Conservation (phyloP, 2,888 invertebrate species). For the Drosophila colorata region DNA sequence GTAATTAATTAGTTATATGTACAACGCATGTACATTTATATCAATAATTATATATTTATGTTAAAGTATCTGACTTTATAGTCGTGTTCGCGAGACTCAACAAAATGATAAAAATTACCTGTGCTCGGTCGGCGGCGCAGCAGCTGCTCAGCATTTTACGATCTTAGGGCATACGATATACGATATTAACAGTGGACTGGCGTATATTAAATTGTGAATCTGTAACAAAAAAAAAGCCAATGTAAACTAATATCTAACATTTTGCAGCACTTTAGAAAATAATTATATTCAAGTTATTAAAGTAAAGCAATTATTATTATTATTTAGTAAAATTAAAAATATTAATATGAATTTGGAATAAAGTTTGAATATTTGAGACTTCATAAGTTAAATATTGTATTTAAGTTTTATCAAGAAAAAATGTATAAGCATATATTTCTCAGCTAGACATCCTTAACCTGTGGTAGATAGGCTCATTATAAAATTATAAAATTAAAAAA, state of each 20-base stretch:
- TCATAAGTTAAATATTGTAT: too few species aligned
- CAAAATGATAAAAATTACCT: constrained; percentile 19
- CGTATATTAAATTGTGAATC: neutral
- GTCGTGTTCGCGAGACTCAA: constrained; percentile 11
- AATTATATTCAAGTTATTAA: neutral
- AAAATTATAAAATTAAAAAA: too few species aligned
- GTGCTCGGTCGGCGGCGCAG: constrained; percentile 10
- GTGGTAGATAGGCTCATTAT: too few species aligned
- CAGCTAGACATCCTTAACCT: too few species aligned
- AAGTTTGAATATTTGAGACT: too few species aligned
- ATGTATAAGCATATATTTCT: too few species aligned
- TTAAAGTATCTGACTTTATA: neutral
- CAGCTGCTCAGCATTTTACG: constrained; percentile 29
- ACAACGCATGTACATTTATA: too few species aligned
- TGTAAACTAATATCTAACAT: neutral
- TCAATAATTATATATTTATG: neutral
- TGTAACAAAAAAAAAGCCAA: neutral
- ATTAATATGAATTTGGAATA: too few species aligned
- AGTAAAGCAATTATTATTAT: too few species aligned
- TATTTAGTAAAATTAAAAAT: too few species aligned
- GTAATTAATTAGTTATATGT: too few species aligned
- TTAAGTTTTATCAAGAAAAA: too few species aligned
- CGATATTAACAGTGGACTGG: constrained; percentile 27
- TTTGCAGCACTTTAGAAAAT: neutral
- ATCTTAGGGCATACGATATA: constrained; percentile 25